Evolutionary conservation across 2,888 invertebrate genomes (phyloP), one percentile per base, ranked within the genome.

Genomic region (Argyresthia goedartella): DNA sequence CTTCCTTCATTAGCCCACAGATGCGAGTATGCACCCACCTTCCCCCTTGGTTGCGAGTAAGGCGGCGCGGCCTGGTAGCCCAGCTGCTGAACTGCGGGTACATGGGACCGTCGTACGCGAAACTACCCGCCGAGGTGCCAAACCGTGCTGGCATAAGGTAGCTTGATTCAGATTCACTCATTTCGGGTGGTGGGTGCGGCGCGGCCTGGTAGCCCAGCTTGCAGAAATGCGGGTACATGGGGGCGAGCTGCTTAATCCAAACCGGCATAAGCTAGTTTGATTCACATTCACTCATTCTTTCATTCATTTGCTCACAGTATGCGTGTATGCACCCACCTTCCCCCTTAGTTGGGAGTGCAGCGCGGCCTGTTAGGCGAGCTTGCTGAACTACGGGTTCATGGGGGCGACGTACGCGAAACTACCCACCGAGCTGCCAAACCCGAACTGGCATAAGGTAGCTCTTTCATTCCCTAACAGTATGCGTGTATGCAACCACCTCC

Each of bases 351-450:
- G 69, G 53, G 79, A 78, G 6, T 73, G 73, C 49, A 65, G 54
- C 60, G 68, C 61, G 8, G 14, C 47, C 53, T 71, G 76, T 58
- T 74, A 82, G 1, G 64, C 62, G 1, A 74, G 51, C 55, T n/a
- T 80, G 55, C 53, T 65, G 55, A 84, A 85, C 59, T 81, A 81
- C 0, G 84, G 82, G 60, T 84, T 84, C 84, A 84, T 81, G 0
- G 76, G 63, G 0, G 84, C 70, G 56, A 84, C 85, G 56, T 82
- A 85, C 0, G 69, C 64, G 58, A 74, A 81, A 0, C 67, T 62
- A 10, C 67, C 72, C 0, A 77, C 74, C 0, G 81, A 70, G 1
- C 74, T 64, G 0, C 76, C 79, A 8, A 81, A 43, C n/a, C 39
- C n/a, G n/a, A n/a, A n/a, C n/a, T n/a, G n/a, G n/a, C n/a, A n/a